Evolutionary conservation across 2,888 invertebrate species (phyloP).

Genomic region (Thalpophila matura): DNA sequence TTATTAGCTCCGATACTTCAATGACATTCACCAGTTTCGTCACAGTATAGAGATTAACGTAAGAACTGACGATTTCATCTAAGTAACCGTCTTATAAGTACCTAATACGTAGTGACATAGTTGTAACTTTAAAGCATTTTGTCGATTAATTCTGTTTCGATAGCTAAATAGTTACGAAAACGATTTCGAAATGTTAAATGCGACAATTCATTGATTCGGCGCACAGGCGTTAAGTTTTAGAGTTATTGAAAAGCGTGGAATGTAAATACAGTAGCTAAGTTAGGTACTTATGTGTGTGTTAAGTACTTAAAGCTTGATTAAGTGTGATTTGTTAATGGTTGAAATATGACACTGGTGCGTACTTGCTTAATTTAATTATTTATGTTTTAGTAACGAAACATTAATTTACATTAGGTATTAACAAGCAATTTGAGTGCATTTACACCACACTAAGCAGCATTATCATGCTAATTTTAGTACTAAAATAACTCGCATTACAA

Average conservation of each 20-base stretch:
- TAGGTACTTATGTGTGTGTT: slow-evolving; percentile 16
- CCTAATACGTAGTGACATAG: slow-evolving; percentile 33
- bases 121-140: slow-evolving; percentile 55
- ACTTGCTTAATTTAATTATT: slow-evolving; percentile 19
- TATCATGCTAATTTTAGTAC: not conserved
- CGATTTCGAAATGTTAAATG: slow-evolving; percentile 56
- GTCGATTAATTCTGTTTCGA: slow-evolving; percentile 56
- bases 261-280: slow-evolving; percentile 23
- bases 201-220: slow-evolving; percentile 62
- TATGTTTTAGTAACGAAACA: slow-evolving; percentile 14
- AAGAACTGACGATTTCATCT: slow-evolving; percentile 55
- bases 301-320: slow-evolving; percentile 29
- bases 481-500: not conserved
- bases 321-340: slow-evolving; percentile 37
- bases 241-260: slow-evolving; percentile 38
- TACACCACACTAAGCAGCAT: not conserved
- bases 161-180: slow-evolving; percentile 61
- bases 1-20: slow-evolving; percentile 52
- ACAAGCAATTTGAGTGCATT: too few species aligned
- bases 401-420: slow-evolving; percentile 3
- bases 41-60: slow-evolving; percentile 45
- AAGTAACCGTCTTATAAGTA: slow-evolving; percentile 50
- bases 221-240: slow-evolving; percentile 43
- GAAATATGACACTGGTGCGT: slow-evolving; percentile 23
- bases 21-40: slow-evolving; percentile 49